Evolutionary conservation across 2,888 invertebrate species (phyloP).

Genomic region (Autographa gamma): DNA sequence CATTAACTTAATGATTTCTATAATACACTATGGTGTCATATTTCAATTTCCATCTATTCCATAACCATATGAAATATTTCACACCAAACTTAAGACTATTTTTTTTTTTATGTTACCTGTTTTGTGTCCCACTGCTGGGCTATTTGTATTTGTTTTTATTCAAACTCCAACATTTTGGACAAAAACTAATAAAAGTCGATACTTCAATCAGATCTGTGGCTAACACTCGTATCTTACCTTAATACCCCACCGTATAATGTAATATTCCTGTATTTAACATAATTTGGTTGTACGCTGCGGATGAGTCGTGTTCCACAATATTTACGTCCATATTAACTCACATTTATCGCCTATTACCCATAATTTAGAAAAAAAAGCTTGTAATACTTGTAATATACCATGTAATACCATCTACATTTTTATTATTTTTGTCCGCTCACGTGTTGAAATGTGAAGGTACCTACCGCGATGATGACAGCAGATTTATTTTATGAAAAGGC

Average conservation of each 20-base stretch:
- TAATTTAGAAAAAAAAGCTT: conserved; percentile 73
- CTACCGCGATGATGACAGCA: conserved; percentile 39
- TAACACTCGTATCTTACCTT: conserved; percentile 60
- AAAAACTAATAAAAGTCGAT: not conserved
- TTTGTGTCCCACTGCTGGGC: too few species aligned
- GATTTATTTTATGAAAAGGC: conserved; percentile 3
- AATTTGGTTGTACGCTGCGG: conserved; percentile 46
- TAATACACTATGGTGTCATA: not conserved
- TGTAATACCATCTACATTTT: conserved; percentile 47
- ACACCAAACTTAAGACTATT: too few species aligned
- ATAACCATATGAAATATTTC: too few species aligned
- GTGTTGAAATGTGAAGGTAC: conserved; percentile 32
- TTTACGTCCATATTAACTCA: conserved; percentile 61
- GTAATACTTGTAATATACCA: conserved; percentile 55
- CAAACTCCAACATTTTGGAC: not conserved
- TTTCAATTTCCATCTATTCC: not conserved
- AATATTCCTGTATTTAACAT: conserved; percentile 59
- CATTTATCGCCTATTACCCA: conserved; percentile 73
- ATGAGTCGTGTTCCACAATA: conserved; percentile 50
- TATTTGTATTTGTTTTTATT: not conserved
- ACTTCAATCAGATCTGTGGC: conserved; percentile 7
- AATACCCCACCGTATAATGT: conserved; percentile 45
- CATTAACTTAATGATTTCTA: not conserved
- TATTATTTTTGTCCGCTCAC: conserved; percentile 26
- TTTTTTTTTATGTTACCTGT: too few species aligned